Evolutionary conservation across 53 echinoderm and acorn worm species (phyloP).

Genomic region (Temnopleurus reevesii): DNA sequence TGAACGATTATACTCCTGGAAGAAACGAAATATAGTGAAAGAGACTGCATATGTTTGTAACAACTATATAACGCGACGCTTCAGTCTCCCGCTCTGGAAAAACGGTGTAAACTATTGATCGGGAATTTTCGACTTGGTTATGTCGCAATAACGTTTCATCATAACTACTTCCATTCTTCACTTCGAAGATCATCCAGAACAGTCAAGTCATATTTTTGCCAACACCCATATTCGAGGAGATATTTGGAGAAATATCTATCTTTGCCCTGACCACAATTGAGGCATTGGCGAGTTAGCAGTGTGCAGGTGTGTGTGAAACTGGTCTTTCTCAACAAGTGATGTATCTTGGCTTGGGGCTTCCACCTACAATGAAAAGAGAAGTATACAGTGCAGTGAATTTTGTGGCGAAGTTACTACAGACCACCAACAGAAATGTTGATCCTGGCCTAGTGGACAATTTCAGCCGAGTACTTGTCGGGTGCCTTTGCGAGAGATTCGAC

Average conservation of each 20-base stretch:
- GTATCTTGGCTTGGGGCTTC: constrained; percentile 57
- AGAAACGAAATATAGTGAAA: neutral
- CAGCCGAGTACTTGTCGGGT: constrained; percentile 62
- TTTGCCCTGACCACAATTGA: neutral
- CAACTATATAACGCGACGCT: constrained; percentile 26
- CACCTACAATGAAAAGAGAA: constrained; percentile 77
- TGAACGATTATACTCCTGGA: neutral
- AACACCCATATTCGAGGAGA: neutral
- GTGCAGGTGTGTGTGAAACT: neutral
- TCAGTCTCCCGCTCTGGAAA: neutral
- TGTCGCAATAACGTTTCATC: constrained; percentile 19
- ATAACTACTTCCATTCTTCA: neutral
- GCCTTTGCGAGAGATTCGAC: constrained; percentile 71
- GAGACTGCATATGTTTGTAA: neutral
- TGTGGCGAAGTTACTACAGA: constrained; percentile 66
- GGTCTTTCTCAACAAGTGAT: neutral
- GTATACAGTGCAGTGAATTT: constrained; percentile 81
- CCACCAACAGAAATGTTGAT: constrained; percentile 65
- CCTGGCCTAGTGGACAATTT: constrained; percentile 68
- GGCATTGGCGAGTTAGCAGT: neutral
- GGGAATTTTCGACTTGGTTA: constrained; percentile 12
- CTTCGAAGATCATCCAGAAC: neutral
- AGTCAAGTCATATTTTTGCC: neutral
- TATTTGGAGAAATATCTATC: neutral
- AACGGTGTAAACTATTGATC: constrained; percentile 22